Evolutionary conservation across 2,797 vertebrate species (phyloP).

Genomic region (Gobionotothen gibberifrons): DNA sequence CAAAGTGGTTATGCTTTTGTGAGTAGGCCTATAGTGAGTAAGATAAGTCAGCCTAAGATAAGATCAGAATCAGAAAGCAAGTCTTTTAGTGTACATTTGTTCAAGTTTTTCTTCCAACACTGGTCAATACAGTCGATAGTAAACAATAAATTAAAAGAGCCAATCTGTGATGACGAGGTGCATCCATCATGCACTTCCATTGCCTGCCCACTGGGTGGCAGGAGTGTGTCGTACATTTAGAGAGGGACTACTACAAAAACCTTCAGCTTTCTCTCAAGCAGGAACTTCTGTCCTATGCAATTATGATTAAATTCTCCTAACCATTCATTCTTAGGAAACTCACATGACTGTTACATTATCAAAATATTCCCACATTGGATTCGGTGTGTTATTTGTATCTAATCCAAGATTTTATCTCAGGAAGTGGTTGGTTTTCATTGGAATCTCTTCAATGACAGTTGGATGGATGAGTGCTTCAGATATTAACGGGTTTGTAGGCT

Average conservation of each 20-base stretch:
- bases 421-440: neutral
- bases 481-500: neutral
- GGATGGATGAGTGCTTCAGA: neutral
- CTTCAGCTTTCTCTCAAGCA: neutral
- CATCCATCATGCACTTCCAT: neutral
- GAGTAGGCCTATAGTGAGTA: too few relatives aligned
- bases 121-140: neutral
- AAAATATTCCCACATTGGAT: neutral
- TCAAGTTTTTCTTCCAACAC: neutral
- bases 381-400: neutral
- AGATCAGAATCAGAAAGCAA: too few relatives aligned
- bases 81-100: too few relatives aligned
- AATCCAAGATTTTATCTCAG: neutral
- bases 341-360: neutral
- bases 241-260: too few relatives aligned
- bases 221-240: slow-evolving; percentile 10
- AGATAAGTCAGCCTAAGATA: too few relatives aligned
- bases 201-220: slow-evolving; percentile 31
- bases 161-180: neutral
- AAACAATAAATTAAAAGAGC: too few relatives aligned
- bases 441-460: neutral
- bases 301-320: neutral
- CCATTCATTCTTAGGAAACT: neutral
- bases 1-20: too few relatives aligned
- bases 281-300: neutral